Evolutionary conservation across 2,888 invertebrate species (phyloP).

Genomic region (Zaprionus obscuricornis): DNA sequence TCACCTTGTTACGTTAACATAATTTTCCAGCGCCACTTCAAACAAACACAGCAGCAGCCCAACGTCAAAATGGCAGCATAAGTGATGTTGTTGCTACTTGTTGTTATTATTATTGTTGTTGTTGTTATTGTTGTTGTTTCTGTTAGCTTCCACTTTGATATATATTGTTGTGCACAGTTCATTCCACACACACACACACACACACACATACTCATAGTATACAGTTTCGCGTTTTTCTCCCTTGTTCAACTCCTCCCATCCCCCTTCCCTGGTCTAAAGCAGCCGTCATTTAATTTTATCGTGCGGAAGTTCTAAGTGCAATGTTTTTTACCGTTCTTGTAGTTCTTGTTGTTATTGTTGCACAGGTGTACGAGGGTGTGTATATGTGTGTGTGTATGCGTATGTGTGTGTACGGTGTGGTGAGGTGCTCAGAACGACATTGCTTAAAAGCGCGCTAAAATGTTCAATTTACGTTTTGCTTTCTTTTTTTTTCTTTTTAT

Average conservation of each 20-base stretch:
- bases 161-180: slow-evolving; percentile 59
- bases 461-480: slow-evolving; percentile 76
- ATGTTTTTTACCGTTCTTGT: slow-evolving; percentile 41
- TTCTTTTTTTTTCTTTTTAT: slow-evolving; percentile 19
- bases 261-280: slow-evolving; percentile 21
- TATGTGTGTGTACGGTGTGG: slow-evolving; percentile 9
- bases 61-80: slow-evolving; percentile 63
- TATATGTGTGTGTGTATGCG: slow-evolving; percentile 16
- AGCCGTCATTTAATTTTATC: slow-evolving; percentile 78
- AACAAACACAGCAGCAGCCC: slow-evolving; percentile 49
- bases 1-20: slow-evolving; percentile 80
- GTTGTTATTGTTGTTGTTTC: slow-evolving; percentile 26
- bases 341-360: slow-evolving; percentile 42
- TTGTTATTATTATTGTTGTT: slow-evolving; percentile 12
- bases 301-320: slow-evolving; percentile 79
- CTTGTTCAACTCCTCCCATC: not conserved
- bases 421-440: slow-evolving; percentile 34
- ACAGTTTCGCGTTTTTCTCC: too few relatives aligned
- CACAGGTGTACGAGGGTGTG: slow-evolving; percentile 56
- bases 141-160: slow-evolving; percentile 52
- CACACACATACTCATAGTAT: not conserved
- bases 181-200: not conserved
- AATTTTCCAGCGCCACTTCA: slow-evolving; percentile 69
- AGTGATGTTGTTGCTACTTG: slow-evolving; percentile 55
- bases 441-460: slow-evolving; percentile 78